These are phyloP conservation scores for Emydoidea blandingii DNA, from an alignment of 2,797 vertebrate species.

Conservation along the genomic window DNA sequence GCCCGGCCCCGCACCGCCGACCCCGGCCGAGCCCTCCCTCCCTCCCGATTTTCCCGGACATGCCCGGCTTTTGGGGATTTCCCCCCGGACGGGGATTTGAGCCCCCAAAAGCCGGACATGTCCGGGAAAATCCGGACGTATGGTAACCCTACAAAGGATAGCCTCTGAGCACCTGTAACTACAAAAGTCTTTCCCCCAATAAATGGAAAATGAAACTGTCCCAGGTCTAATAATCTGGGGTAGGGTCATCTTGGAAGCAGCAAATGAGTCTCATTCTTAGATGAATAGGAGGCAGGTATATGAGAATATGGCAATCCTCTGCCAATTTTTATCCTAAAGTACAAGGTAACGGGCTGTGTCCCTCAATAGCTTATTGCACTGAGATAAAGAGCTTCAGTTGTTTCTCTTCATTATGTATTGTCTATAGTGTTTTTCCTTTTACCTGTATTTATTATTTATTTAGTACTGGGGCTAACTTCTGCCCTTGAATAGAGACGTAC, in stretches of 20 bases:
- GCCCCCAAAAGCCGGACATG: too few relatives aligned
- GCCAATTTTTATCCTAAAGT: too few relatives aligned
- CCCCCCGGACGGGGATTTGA: too few relatives aligned
- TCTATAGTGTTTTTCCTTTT: neutral
- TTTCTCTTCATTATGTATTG: neutral
- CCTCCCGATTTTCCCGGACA: too few relatives aligned
- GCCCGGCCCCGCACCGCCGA: too few relatives aligned
- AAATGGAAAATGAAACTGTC: neutral
- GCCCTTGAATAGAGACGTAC: too few relatives aligned
- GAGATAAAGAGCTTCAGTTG: too few relatives aligned
- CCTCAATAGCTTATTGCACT: neutral
- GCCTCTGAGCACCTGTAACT: neutral
- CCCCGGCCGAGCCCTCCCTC: too few relatives aligned
- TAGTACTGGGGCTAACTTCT: neutral
- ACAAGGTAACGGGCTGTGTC: too few relatives aligned
- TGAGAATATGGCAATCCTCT: neutral
- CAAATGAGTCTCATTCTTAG: neutral
- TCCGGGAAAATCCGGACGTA: too few relatives aligned
- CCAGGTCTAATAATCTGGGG: neutral
- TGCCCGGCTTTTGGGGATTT: too few relatives aligned
- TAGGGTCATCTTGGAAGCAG: neutral
- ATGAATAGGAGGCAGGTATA: neutral
- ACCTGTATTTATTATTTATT: neutral
- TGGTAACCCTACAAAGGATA: neutral
- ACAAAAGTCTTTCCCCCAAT: neutral